Evolutionary conservation across 2,113 vertebrate species (phyloP), one percentile per base, ranked within the genome.

Genomic region (Turdus rufiventris): DNA sequence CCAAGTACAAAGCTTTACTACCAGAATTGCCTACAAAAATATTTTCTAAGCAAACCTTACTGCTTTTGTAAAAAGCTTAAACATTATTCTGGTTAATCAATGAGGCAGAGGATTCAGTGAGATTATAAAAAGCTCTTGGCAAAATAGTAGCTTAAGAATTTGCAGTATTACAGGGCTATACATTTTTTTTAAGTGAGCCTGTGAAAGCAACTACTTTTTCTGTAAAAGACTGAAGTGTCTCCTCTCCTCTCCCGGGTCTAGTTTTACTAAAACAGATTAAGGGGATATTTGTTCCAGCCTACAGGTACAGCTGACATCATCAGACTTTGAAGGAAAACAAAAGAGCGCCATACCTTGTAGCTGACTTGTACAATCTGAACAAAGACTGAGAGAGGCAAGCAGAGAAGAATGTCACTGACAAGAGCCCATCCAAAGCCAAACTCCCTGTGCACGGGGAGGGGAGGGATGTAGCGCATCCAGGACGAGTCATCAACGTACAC

Each of bases 321-420:
- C 36, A 28, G 42, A 53, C 51, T 58, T 75, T 4, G 24, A 80
- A 61, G 47, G 51, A 38, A 53, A 74, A 40, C 10, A 70, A 58
- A 57, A 53, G 68, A 82, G 33, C 40, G 75, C 26, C 5, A 1
- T 97, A 99, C 99, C 98, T 98, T 98, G 93, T 99, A 99, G 97
- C 98, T 99, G 94, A 99, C 98, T 98, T 99, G 99, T 8, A 98
- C 98, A 63, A 99, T 96, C 97, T 99, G 99, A 48, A 99, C 61
- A 65, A 99, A 99, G 95, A 99, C 34, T 13, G 99, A 99, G 60
- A 99, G 99, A 2, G 99, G 99, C 92, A 99, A 63, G 79, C 98
- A 99, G 91, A 99, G 98, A 12, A 99, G 98, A 23, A 99, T 90
- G 96, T 99, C 99, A 17, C 98, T 98, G 68, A 99, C 97, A 6